These are phyloP conservation scores for Sternarchorhynchus goeldii DNA, from an alignment of 2,797 vertebrate genomes.

Conservation along the genomic window DNA sequence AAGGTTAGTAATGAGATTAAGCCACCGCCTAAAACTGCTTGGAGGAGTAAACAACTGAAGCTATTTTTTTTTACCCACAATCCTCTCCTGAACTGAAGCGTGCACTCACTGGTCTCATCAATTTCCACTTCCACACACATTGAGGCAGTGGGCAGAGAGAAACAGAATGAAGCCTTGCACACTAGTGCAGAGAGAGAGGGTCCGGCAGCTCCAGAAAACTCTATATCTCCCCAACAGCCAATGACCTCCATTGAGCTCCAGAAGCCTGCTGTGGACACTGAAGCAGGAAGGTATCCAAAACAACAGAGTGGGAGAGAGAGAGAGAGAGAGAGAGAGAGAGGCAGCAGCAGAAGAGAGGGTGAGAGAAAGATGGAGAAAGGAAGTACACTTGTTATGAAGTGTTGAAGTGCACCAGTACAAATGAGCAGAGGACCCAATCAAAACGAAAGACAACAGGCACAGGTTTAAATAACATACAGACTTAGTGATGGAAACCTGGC, in stretches of 20 bases:
- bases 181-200: not conserved
- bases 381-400: too few relatives aligned
- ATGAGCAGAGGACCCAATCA: too few relatives aligned
- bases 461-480: too few relatives aligned
- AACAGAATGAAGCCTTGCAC: too few relatives aligned
- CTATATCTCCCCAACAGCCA: constrained; percentile 36
- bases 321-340: not conserved
- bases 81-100: too few relatives aligned
- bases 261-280: constrained; percentile 25
- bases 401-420: too few relatives aligned
- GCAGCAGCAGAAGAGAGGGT: not conserved
- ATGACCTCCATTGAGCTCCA: constrained; percentile 51
- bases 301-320: not conserved
- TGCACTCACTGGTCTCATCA: too few relatives aligned
- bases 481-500: too few relatives aligned
- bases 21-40: constrained; percentile 16
- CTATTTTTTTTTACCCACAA: too few relatives aligned
- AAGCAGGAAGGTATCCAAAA: constrained; percentile 15
- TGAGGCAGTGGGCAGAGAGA: constrained; percentile 4
- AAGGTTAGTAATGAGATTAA: constrained; percentile 49
- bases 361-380: not conserved
- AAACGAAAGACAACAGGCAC: too few relatives aligned
- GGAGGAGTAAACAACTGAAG: not conserved
- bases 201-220: constrained; percentile 37
- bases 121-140: too few relatives aligned